Percentiles rank a stretch among this genome's conserved stretches.
Evolutionary conservation across 2,113 vertebrate genomes (phyloP).

Genomic region (Dasypus novemcinctus): DNA sequence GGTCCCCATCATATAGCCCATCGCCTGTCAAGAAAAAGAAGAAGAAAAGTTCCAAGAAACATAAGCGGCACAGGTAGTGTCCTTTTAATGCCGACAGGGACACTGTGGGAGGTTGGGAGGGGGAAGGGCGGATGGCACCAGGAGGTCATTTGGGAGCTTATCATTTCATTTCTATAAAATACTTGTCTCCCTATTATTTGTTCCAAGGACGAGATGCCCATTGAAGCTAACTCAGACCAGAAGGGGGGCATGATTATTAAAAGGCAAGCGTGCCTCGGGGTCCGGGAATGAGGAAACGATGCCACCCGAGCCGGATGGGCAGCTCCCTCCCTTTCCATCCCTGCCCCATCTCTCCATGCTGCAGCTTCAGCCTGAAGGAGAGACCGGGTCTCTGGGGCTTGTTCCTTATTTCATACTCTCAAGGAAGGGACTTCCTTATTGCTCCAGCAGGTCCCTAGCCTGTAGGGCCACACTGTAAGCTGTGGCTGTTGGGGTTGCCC

Average conservation of each 20-base stretch:
- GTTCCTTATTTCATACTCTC: neutral
- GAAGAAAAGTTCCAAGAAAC: conserved; percentile 96
- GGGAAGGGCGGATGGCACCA: accelerated
- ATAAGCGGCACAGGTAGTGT: conserved; percentile 92
- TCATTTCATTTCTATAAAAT: neutral
- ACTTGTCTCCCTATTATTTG: neutral
- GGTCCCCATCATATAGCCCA: conserved; percentile 92
- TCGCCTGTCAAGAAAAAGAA: conserved; percentile 94
- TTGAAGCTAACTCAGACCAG: neutral
- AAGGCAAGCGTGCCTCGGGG: neutral
- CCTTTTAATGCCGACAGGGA: neutral
- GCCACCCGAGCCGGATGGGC: neutral
- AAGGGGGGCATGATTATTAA: neutral
- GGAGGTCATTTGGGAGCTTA: neutral
- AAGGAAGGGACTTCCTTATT: too few relatives aligned
- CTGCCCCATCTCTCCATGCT: neutral
- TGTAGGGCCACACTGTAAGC: neutral
- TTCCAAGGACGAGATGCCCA: neutral
- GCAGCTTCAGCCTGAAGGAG: neutral
- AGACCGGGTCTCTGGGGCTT: neutral
- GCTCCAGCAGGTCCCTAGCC: too few relatives aligned
- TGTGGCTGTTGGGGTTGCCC: neutral
- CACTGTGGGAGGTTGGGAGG: neutral
- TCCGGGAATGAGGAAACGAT: accelerated
- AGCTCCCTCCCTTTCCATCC: neutral